A percentile compares a stretch with the other conserved stretches of the same genome.
Conservation (phyloP, 2,888 invertebrate species). For the Apamea sordens region DNA sequence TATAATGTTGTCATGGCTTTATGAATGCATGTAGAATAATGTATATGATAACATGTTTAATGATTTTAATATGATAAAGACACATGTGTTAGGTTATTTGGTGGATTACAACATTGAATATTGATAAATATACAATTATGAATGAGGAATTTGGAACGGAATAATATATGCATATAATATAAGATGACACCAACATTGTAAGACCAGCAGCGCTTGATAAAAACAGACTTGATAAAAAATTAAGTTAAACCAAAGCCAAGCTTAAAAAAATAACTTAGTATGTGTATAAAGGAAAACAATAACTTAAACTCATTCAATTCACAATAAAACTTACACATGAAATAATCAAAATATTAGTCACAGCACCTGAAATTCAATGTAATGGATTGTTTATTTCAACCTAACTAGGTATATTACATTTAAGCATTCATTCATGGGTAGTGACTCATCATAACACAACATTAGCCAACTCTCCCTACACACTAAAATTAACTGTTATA, state of each 20-base stretch:
- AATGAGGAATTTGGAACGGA: background rate
- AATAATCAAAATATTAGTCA: conserved; percentile 49
- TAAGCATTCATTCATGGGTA: conserved; percentile 37
- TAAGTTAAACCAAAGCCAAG: background rate
- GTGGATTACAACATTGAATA: background rate
- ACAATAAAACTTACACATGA: conserved; percentile 32
- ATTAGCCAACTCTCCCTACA: conserved; percentile 7
- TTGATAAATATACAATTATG: background rate
- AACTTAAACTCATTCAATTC: conserved; percentile 14
- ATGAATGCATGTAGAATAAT: conserved; percentile 16
- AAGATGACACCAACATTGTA: conserved; percentile 6
- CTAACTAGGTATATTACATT: conserved; percentile 13
- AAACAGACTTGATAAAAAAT: background rate
- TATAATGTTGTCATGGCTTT: conserved; percentile 21
- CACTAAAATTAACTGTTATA: conserved; percentile 8
- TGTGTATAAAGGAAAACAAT: background rate
- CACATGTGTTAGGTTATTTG: background rate
- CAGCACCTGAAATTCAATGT: conserved; percentile 34
- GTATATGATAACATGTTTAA: conserved; percentile 3
- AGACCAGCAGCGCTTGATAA: background rate
- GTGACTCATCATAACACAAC: conserved; percentile 49
- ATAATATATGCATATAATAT: background rate
- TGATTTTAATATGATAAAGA: conserved; percentile 9
- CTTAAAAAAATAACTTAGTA: background rate
- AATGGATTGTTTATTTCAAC: conserved; percentile 44